phyloP scores from a whole-genome alignment of 1,140 invertebrate genomes.

The Neuroterus valhalla region DNA sequence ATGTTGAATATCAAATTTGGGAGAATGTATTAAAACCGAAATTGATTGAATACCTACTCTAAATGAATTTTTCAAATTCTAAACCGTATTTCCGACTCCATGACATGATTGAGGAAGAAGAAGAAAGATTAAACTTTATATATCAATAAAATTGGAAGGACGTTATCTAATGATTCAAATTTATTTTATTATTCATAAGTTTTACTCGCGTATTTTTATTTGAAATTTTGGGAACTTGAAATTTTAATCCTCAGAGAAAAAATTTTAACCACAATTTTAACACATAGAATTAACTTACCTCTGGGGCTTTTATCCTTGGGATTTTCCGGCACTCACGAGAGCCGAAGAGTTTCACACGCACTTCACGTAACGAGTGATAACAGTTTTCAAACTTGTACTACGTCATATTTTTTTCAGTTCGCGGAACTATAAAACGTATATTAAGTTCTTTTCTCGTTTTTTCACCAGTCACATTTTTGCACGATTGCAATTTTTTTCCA shows the following conservation, averaged over 20 bases:
- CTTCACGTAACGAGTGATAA: constrained; percentile 23
- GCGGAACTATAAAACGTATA: neutral
- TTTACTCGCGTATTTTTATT: too few relatives aligned
- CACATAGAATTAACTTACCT: constrained; percentile 21
- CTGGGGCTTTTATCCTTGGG: constrained; percentile 3
- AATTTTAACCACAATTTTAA: constrained; percentile 17
- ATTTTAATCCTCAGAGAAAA: neutral
- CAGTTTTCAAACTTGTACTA: constrained; percentile 25
- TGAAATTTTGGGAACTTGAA: neutral
- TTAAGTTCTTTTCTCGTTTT: neutral
- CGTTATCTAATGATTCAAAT: too few relatives aligned
- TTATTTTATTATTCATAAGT: too few relatives aligned
- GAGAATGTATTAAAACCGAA: too few relatives aligned
- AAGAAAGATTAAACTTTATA: too few relatives aligned
- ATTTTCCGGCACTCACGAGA: constrained; percentile 21
- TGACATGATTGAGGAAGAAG: too few relatives aligned
- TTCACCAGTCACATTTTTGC: neutral
- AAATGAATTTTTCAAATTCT: too few relatives aligned
- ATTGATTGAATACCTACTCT: too few relatives aligned
- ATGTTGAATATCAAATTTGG: too few relatives aligned
- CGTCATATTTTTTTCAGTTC: neutral
- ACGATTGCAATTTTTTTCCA: neutral
- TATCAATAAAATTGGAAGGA: too few relatives aligned
- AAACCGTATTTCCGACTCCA: too few relatives aligned
- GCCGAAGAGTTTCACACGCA: constrained; percentile 23